A percentile compares a stretch with the other conserved stretches of the same genome.
phyloP scores from a whole-genome alignment of 23 tunicate genomes.

The Diplosoma virens region DNA sequence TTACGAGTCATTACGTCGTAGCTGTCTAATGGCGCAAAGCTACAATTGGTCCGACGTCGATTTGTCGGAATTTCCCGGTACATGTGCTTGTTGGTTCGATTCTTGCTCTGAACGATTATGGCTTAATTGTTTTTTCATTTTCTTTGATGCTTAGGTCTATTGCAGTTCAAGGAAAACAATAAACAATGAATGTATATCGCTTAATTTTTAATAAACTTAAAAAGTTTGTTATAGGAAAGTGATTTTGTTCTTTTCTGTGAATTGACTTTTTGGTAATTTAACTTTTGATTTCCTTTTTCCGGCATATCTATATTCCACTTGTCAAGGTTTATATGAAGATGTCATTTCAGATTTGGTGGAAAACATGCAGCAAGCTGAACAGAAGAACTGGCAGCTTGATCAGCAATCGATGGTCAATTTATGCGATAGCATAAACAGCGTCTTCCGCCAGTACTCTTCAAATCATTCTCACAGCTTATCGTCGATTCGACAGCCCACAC shows the following conservation, averaged over 20 bases:
- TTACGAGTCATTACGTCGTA: slow-evolving; percentile 64
- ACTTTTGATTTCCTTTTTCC: no score
- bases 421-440: slow-evolving; percentile 67
- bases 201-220: no score
- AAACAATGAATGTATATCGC: no score
- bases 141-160: no score
- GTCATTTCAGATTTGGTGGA: slow-evolving; percentile 73
- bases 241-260: no score
- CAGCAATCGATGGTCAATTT: slow-evolving; percentile 59
- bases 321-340: no score
- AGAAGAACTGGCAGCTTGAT: slow-evolving; percentile 87
- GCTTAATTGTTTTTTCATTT: no score
- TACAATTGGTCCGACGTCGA: slow-evolving; percentile 88
- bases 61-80: slow-evolving; percentile 83
- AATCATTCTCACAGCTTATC: slow-evolving; percentile 36
- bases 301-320: no score
- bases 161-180: no score
- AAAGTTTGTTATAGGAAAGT: no score
- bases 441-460: slow-evolving; percentile 65
- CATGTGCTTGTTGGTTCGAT: neutral
- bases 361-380: slow-evolving; percentile 90
- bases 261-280: no score
- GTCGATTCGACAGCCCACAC: neutral
- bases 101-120: neutral
- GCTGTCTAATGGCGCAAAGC: slow-evolving; percentile 57